phyloP scores from a whole-genome alignment of 2,113 vertebrate species.

The Pseudopipra pipra region DNA sequence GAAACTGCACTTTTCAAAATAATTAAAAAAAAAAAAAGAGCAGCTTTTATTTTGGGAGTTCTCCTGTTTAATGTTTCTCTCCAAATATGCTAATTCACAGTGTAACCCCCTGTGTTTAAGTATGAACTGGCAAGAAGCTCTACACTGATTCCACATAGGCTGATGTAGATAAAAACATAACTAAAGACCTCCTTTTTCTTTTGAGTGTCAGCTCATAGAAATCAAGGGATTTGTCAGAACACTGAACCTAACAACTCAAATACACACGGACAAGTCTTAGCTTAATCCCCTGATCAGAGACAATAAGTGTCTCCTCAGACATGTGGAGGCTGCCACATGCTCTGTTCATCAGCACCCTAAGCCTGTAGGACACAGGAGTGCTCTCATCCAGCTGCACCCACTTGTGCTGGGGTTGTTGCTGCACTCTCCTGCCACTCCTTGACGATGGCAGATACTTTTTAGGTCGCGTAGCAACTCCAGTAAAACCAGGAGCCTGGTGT shows the following conservation, averaged over 20 bases:
- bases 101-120: not conserved
- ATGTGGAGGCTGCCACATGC: not conserved
- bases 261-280: not conserved
- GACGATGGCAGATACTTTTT: not conserved
- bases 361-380: not conserved
- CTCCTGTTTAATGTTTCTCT: not conserved
- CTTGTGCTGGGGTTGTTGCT: not conserved
- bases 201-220: not conserved
- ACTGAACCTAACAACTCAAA: not conserved
- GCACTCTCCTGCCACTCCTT: not conserved
- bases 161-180: not conserved
- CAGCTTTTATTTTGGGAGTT: not conserved
- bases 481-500: not conserved
- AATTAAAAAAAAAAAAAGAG: not conserved
- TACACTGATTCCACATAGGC: not conserved
- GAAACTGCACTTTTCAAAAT: not conserved
- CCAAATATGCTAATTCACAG: not conserved
- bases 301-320: not conserved
- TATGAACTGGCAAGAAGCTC: not conserved
- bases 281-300: not conserved
- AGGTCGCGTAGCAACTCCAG: rapidly evolving
- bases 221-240: not conserved
- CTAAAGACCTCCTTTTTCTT: not conserved
- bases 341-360: rapidly evolving
- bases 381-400: not conserved